These are phyloP conservation scores for Cherax quadricarinatus DNA, from an alignment of 1,140 invertebrate genomes.

Conservation along the genomic window DNA sequence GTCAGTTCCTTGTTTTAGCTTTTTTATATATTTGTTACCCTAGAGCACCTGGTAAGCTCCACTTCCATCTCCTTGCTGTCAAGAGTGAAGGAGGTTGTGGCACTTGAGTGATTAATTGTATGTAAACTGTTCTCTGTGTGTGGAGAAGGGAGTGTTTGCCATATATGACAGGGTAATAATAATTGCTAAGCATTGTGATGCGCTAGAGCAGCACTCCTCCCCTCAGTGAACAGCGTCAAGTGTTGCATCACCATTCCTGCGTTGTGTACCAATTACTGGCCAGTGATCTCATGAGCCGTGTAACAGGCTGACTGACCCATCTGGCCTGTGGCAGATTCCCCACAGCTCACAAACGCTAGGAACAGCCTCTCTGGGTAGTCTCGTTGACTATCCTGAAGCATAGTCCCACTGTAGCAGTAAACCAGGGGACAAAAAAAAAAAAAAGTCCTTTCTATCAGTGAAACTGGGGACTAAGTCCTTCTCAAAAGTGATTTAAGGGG, in stretches of 20 bases:
- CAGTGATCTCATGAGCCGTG: constrained; percentile 56
- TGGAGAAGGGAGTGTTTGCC: constrained; percentile 61
- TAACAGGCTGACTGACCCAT: constrained; percentile 28
- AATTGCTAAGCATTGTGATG: constrained; percentile 68
- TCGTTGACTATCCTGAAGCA: constrained; percentile 5
- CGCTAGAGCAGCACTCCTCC: constrained; percentile 51
- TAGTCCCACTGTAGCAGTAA: constrained; percentile 17
- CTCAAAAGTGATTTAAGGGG: constrained; percentile 40
- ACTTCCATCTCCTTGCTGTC: constrained; percentile 44
- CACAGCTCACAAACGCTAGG: constrained; percentile 34
- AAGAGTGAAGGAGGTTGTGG: constrained; percentile 49
- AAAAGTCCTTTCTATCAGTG: constrained; percentile 38
- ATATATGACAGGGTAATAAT: constrained; percentile 67
- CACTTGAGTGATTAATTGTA: constrained; percentile 50
- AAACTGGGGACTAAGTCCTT: constrained; percentile 43
- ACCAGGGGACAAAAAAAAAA: constrained; percentile 31
- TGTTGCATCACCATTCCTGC: constrained; percentile 45
- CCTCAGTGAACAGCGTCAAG: constrained; percentile 27
- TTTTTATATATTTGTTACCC: constrained; percentile 71
- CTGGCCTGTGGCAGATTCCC: constrained; percentile 6
- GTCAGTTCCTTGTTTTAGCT: constrained; percentile 66
- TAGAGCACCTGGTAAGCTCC: constrained; percentile 55
- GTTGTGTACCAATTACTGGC: constrained; percentile 48
- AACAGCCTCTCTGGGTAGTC: constrained; percentile 15
- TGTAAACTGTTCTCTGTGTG: constrained; percentile 54